Percentiles rank a stretch among this genome's conserved stretches.
Conservation (phyloP, 2,888 invertebrate species). For the Eupithecia insigniata region DNA sequence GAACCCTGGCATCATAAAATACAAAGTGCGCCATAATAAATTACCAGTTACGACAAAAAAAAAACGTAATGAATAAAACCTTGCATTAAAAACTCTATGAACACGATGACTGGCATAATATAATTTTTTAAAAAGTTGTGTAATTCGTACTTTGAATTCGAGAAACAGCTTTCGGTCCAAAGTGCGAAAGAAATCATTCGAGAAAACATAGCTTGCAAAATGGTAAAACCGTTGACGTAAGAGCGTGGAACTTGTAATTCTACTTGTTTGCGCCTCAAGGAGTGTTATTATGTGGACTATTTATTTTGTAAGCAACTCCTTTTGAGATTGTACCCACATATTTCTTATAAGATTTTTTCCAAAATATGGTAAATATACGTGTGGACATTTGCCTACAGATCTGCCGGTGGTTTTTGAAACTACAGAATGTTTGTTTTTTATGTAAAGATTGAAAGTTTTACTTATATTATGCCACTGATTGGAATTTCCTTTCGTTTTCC, state of each 20-base stretch:
- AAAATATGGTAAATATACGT: neutral
- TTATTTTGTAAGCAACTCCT: neutral
- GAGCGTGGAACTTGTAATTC: slow-evolving; percentile 10
- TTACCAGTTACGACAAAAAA: neutral
- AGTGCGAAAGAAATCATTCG: slow-evolving; percentile 37
- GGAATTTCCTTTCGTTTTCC: too few species aligned
- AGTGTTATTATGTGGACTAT: neutral
- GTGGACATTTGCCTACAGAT: neutral
- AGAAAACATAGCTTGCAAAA: slow-evolving; percentile 14
- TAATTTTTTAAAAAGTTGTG: slow-evolving; percentile 15
- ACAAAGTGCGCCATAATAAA: neutral
- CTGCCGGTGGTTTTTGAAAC: neutral
- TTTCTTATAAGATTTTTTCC: neutral
- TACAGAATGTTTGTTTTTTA: too few species aligned
- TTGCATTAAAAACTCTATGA: neutral
- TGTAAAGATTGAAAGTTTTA: too few species aligned
- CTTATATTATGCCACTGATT: too few species aligned
- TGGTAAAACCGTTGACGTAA: slow-evolving; percentile 26
- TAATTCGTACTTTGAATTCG: slow-evolving; percentile 46
- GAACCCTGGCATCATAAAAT: neutral
- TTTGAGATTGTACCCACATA: neutral
- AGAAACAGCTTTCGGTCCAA: slow-evolving; percentile 44
- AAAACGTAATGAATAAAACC: slow-evolving; percentile 7
- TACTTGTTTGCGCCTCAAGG: neutral
- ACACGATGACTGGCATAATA: slow-evolving; percentile 20